Evolutionary conservation across 2,888 invertebrate genomes (phyloP), one percentile per base, ranked within the genome.

Genomic region (Stenoptilia bipunctidactyla): DNA sequence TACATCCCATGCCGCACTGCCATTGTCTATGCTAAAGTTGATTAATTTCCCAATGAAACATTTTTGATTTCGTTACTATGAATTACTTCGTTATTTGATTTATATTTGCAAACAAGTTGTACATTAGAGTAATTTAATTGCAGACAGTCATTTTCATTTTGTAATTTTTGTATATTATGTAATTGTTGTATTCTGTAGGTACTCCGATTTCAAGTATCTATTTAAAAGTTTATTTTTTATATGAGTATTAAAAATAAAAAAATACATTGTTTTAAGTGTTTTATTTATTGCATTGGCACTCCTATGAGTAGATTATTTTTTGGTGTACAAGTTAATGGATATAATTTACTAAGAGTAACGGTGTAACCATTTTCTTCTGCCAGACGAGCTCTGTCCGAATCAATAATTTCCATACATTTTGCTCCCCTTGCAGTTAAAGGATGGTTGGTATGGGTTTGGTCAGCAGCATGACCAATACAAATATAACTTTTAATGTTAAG

Each of bases 301-400:
- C 94, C 94, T 55, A 94, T 87, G 15, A 95, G 79, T 51, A 96
- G 83, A 76, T 94, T 92, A 84, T 97, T 97, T 76, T 97, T 97
- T 39, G 96, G 95, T 25, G 97, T 94, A 73, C 97, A 97, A 38
- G 89, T 87, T 34, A 88, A 79, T 13, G 97, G 97, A 52, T 89
- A 85, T 34, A 97, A 79, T 55, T 92, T 92, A 5, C 90, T 89
- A 34, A 97, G 74, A 48, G 86, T 83, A 0, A 95, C 93, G 44
- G 75, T 64, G 65, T 97, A 97, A 0, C 91, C 92, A 55, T 79
- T 80, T 62, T 93, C 89, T 64, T 89, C 86, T 2, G 95, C 94
- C 46, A 90, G 86, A 36, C 89, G 65, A 43, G 88, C 90, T 45
- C 97, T 84, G 65, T 97, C 97, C 0, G 91, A 92, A 63, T 97